Evolutionary conservation across 2,797 vertebrate genomes (phyloP).

Genomic region (Eupleurogrammus muticus): DNA sequence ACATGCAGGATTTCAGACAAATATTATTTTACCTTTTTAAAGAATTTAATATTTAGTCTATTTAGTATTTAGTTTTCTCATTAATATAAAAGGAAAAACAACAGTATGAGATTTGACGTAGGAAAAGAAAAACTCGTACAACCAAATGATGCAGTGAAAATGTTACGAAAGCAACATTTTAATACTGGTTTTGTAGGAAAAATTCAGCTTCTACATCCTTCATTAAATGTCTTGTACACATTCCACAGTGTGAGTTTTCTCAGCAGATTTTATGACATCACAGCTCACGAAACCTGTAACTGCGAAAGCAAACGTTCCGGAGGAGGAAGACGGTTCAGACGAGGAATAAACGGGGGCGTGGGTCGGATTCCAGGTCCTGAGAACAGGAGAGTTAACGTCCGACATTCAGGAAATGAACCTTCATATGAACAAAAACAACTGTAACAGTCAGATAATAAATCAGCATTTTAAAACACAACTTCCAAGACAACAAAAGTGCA

Average conservation of each 20-base stretch:
- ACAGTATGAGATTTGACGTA: no score
- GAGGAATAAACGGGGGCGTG: not conserved
- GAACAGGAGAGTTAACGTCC: not conserved
- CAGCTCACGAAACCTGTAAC: not conserved
- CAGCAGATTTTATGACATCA: not conserved
- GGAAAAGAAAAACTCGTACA: not conserved
- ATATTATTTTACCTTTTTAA: not conserved
- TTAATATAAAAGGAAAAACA: no score
- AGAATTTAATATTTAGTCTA: not conserved
- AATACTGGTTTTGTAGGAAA: not conserved
- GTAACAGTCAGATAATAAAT: constrained; percentile 8
- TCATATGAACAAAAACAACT: constrained; percentile 61
- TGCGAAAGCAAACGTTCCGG: not conserved
- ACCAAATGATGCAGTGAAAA: not conserved
- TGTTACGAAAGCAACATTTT: not conserved
- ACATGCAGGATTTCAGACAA: not conserved
- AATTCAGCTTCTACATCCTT: not conserved
- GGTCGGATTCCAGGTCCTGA: not conserved
- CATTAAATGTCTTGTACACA: not conserved
- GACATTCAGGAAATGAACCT: constrained; percentile 33
- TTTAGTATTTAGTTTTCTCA: not conserved
- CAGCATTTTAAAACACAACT: constrained; percentile 22
- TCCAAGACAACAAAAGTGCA: constrained; percentile 62
- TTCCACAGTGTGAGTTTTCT: not conserved
- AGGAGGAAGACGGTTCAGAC: not conserved